Evolutionary conservation across 2,888 invertebrate genomes (phyloP).

Genomic region (Petrophora chlorosata): DNA sequence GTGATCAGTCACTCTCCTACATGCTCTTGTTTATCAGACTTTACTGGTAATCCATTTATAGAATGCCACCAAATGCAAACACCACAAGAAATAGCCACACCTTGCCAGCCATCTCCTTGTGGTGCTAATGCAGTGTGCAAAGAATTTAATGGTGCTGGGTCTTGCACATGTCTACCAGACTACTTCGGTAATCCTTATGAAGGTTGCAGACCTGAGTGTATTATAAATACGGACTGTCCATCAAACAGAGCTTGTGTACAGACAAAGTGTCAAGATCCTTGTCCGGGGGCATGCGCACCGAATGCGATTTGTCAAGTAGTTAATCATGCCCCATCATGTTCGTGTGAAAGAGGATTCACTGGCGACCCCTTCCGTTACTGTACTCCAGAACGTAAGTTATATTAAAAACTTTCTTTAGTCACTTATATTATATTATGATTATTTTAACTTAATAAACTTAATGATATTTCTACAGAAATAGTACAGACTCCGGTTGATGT

Average conservation of each 20-base stretch:
- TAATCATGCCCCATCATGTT: slow-evolving; percentile 88
- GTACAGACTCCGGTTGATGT: slow-evolving; percentile 71
- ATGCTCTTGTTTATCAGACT: slow-evolving; percentile 87
- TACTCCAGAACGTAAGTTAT: slow-evolving; percentile 80
- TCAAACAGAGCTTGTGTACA: slow-evolving; percentile 88
- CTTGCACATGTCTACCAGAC: slow-evolving; percentile 88
- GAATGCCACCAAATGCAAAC: slow-evolving; percentile 79
- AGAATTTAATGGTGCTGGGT: slow-evolving; percentile 84
- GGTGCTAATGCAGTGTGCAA: slow-evolving; percentile 86
- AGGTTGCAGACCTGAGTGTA: slow-evolving; percentile 89
- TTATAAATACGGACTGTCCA: slow-evolving; percentile 88
- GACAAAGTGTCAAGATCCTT: slow-evolving; percentile 90
- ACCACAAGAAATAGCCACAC: slow-evolving; percentile 74
- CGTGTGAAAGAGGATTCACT: slow-evolving; percentile 86
- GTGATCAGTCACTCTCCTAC: slow-evolving; percentile 90
- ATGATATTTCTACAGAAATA: slow-evolving; percentile 49
- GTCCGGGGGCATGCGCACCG: slow-evolving; percentile 90
- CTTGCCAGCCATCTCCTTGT: slow-evolving; percentile 86
- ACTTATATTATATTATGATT: not conserved
- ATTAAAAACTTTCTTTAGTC: no score
- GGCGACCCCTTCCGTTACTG: slow-evolving; percentile 90
- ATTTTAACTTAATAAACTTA: slow-evolving; percentile 1
- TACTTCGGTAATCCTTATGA: slow-evolving; percentile 91
- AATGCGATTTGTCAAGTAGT: slow-evolving; percentile 90
- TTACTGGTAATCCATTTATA: slow-evolving; percentile 90